phyloP scores from a whole-genome alignment of 2,797 vertebrate species.

The Cynopterus sphinx region DNA sequence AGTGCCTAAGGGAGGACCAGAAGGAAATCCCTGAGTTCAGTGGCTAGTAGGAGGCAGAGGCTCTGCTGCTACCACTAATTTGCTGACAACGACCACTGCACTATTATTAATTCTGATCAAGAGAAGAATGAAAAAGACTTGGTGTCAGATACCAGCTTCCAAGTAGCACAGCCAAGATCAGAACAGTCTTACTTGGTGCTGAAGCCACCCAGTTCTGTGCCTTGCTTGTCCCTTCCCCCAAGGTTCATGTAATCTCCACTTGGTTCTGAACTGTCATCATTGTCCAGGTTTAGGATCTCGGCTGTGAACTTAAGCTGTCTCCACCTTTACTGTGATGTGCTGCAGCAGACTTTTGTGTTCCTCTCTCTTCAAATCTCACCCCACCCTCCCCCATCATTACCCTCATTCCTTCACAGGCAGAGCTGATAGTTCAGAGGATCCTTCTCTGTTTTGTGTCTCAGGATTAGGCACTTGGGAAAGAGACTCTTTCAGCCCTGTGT shows the following conservation, averaged over 20 bases:
- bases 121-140: neutral
- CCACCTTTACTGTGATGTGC: neutral
- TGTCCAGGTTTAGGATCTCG: neutral
- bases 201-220: neutral
- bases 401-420: too few relatives aligned
- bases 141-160: neutral
- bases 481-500: neutral
- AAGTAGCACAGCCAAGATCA: neutral
- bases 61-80: neutral
- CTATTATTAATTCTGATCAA: neutral
- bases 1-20: neutral
- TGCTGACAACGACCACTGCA: fast-evolving
- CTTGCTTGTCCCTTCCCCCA: neutral
- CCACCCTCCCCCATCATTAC: neutral
- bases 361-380: neutral
- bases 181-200: neutral
- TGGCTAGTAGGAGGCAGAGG: neutral
- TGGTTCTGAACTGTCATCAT: neutral
- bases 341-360: neutral
- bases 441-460: neutral
- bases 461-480: neutral
- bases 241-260: neutral
- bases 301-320: neutral
- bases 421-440: neutral
- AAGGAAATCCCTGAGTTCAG: neutral